Base-by-base conservation (phyloP, 2,888 invertebrate genomes). In the Euzophera pinguis region DNA sequence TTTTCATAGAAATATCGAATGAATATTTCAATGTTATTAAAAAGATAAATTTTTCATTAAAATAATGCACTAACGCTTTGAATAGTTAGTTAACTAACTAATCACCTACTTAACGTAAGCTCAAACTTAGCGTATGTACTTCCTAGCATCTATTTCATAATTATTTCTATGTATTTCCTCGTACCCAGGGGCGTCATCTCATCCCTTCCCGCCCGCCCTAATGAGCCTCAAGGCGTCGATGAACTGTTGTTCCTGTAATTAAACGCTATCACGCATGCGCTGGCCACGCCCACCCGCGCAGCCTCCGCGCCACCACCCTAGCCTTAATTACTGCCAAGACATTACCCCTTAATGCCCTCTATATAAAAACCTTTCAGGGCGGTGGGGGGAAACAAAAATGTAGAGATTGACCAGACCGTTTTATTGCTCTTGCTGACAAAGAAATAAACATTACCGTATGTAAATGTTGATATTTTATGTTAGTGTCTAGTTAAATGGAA, bases 261-360 rank as follows among this genome's bases (percentile, higher is more conserved):
- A 89, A 86, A 75, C 69, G 58, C 47, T 54, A 77, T 57, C 65
- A 74, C 89, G 89, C 89, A 86, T 86, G 89, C 89, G 89, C 78
- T 67, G 60, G 67, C 81, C 88, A 82, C 90, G 90, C 90, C 90
- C 88, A 79, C 65, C 75, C 75, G 71, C 83, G 70, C 89, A 89
- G 88, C 88, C 85, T 88, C 89, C 81, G 65, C 63, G 60, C 62
- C 64, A 62, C 59, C 64, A 55, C 63, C 69, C 65, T 67, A 76
- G 63, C 63, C 77, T 84, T 88, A 88, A 88, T 87, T 87, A 87
- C 86, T 81, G 81, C 81, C 84, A 78, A 84, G 81, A 89, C 87
- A 87, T 89, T 87, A 89, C 86, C 75, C 86, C 83, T 79, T 84
- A 82, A 85, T 81, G 73, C 76, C 74, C n/a, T 73, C 69, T 80